phyloP scores from a whole-genome alignment of 2,888 invertebrate genomes.

The Thera obeliscata region DNA sequence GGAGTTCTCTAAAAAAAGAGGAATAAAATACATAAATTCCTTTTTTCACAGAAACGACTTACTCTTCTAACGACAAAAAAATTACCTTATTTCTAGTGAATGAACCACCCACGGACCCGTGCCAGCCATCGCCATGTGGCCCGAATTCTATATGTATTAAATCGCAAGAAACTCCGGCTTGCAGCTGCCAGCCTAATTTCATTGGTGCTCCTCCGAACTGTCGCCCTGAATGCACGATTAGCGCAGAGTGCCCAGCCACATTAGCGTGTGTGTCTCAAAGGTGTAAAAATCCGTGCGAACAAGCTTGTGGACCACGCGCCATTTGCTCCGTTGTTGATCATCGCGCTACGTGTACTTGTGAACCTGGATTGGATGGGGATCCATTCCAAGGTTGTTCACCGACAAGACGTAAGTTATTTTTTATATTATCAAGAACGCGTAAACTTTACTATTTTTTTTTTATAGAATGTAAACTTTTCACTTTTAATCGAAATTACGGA shows the following conservation, averaged over 20 bases:
- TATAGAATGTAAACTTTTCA: conserved; percentile 16
- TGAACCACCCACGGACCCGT: conserved; percentile 77
- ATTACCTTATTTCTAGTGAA: conserved; percentile 49
- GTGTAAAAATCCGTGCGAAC: conserved; percentile 87
- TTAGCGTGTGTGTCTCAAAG: conserved; percentile 86
- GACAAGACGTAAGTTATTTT: conserved; percentile 65
- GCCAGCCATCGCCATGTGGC: conserved; percentile 88
- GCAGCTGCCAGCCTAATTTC: conserved; percentile 86
- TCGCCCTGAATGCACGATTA: conserved; percentile 87
- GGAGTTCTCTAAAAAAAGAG: too few relatives aligned
- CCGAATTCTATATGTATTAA: conserved; percentile 86
- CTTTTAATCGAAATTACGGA: conserved; percentile 1
- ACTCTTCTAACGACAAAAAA: too few relatives aligned
- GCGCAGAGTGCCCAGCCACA: conserved; percentile 87
- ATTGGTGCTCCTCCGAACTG: conserved; percentile 88
- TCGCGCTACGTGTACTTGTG: conserved; percentile 87
- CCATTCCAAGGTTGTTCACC: conserved; percentile 84
- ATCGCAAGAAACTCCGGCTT: conserved; percentile 85
- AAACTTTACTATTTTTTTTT: conserved; percentile 12
- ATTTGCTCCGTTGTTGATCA: conserved; percentile 86
- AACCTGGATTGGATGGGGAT: conserved; percentile 85
- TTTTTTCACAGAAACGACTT: too few relatives aligned
- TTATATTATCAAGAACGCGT: conserved; percentile 10
- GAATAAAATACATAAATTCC: too few relatives aligned
- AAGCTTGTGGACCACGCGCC: conserved; percentile 86